phyloP scores from a whole-genome alignment of 2,113 vertebrate species.

The Caranx ignobilis region DNA sequence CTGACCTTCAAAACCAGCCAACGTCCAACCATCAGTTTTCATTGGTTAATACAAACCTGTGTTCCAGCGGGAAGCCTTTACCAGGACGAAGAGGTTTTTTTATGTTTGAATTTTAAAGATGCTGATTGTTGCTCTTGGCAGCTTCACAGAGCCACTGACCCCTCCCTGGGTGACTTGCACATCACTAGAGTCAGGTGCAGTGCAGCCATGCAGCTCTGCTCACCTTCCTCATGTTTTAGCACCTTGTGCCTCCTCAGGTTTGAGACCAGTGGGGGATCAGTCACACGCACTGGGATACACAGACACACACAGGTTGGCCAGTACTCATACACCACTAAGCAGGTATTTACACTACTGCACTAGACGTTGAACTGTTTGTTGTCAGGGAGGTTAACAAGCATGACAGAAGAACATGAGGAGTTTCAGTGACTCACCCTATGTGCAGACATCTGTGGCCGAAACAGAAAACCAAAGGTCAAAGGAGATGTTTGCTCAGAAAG shows the following conservation, averaged over 20 bases:
- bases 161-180: not conserved
- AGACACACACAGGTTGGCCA: constrained; percentile 69
- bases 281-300: constrained; percentile 59
- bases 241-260: constrained; percentile 73
- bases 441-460: not conserved
- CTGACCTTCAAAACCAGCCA: not conserved
- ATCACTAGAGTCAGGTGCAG: not conserved
- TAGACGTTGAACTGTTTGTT: not conserved
- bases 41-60: not conserved
- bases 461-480: not conserved
- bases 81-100: not conserved
- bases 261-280: constrained; percentile 66
- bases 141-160: no score
- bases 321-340: constrained; percentile 47
- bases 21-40: not conserved
- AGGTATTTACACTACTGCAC: constrained; percentile 50
- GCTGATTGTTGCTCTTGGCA: not conserved
- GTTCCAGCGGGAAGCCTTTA: not conserved
- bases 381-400: not conserved
- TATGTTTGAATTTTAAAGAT: not conserved
- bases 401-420: not conserved
- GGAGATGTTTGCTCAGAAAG: not conserved
- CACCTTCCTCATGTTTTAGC: constrained; percentile 35
- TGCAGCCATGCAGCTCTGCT: not conserved
- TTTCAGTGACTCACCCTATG: not conserved